Evolutionary conservation across 2,888 invertebrate genomes (phyloP).

Genomic region (Sepioteuthis lessoniana): DNA sequence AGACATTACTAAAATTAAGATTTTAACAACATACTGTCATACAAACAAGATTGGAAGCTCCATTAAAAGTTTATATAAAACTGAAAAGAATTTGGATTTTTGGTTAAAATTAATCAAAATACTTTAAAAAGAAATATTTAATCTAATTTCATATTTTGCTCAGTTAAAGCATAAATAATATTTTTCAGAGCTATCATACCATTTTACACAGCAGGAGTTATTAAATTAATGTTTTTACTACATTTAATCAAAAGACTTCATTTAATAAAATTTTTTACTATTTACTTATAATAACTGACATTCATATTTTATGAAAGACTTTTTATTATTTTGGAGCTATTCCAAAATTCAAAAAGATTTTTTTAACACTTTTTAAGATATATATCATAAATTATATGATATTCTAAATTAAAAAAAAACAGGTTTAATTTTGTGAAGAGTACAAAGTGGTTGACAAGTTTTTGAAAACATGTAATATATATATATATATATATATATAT

Average conservation of each 20-base stretch:
- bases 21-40: not conserved
- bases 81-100: not conserved
- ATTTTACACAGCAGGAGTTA: not conserved
- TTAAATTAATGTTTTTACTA: not conserved
- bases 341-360: not conserved
- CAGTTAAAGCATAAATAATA: not conserved
- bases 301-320: not conserved
- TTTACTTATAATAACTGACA: too few relatives aligned
- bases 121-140: not conserved
- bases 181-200: not conserved
- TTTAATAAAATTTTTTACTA: too few relatives aligned
- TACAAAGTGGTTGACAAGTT: not conserved
- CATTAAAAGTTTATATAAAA: not conserved
- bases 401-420: not conserved
- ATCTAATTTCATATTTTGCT: not conserved
- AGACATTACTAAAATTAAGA: not conserved
- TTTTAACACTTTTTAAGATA: not conserved
- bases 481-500: too few relatives aligned
- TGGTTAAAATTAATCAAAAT: not conserved
- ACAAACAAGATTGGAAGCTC: slow-evolving; percentile 14
- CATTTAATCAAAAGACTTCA: too few relatives aligned
- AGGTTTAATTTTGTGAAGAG: not conserved
- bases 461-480: not conserved
- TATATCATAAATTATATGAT: not conserved
- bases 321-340: not conserved